Percentiles rank a stretch among this genome's conserved stretches.
Evolutionary conservation across 2,797 vertebrate genomes (phyloP).

Genomic region (Rhincodon typus): DNA sequence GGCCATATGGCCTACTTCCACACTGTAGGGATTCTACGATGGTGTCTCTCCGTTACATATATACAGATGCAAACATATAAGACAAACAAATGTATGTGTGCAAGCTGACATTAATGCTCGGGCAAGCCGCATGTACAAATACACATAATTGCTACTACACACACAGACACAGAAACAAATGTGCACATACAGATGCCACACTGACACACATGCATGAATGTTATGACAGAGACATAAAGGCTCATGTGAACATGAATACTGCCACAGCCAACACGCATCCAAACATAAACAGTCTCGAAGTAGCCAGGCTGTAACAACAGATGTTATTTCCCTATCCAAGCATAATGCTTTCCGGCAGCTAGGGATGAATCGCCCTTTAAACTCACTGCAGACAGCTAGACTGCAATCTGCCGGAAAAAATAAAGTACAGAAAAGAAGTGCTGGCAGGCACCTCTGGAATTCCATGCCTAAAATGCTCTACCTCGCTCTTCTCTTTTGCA

Average conservation of each 20-base stretch:
- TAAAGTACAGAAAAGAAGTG: neutral
- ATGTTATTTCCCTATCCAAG: neutral
- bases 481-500: neutral
- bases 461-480: neutral
- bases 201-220: neutral
- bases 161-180: neutral
- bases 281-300: neutral
- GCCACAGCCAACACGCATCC: neutral
- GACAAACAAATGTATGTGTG: neutral
- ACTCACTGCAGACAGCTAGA: slow-evolving; percentile 55
- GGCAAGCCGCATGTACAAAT: slow-evolving; percentile 43
- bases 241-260: neutral
- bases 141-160: neutral
- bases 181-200: neutral
- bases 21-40: too few species aligned
- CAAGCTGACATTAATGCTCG: slow-evolving; percentile 57
- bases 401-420: slow-evolving; percentile 52
- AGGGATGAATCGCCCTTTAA: too few species aligned
- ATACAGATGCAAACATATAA: neutral
- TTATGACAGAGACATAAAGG: too few species aligned
- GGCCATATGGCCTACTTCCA: too few species aligned
- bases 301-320: neutral
- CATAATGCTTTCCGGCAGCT: slow-evolving; percentile 38
- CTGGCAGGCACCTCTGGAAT: slow-evolving; percentile 50
- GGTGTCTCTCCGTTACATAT: neutral